Evolutionary conservation across 2,113 vertebrate species (phyloP).

Genomic region (Lepus europaeus): DNA sequence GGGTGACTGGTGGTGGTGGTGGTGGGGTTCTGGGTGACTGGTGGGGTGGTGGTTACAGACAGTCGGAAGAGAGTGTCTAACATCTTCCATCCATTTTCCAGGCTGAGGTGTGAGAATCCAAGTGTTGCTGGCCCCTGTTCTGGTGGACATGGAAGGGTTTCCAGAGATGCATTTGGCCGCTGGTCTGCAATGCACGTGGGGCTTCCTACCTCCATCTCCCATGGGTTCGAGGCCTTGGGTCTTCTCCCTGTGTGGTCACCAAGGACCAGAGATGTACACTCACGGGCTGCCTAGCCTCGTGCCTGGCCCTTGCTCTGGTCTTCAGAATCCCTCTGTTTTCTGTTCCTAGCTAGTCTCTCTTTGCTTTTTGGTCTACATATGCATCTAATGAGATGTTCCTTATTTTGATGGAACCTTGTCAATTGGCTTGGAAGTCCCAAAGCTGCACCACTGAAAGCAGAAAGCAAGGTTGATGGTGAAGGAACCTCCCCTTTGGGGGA

Average conservation of each 20-base stretch:
- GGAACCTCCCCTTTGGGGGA: slow-evolving; percentile 50
- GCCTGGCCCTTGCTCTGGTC: neutral
- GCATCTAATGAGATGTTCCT: neutral
- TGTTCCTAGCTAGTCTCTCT: neutral
- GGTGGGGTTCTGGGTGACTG: too few relatives aligned
- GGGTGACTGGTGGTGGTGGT: too few relatives aligned
- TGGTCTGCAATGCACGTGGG: neutral
- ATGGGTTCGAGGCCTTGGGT: too few relatives aligned
- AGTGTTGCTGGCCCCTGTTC: neutral
- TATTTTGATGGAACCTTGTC: neutral
- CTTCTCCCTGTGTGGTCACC: neutral
- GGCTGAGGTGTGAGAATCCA: neutral
- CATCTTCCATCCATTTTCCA: neutral
- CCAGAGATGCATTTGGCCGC: neutral
- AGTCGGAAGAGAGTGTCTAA: neutral
- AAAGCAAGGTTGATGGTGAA: neutral
- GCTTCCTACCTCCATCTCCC: neutral
- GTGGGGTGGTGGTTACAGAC: too few relatives aligned
- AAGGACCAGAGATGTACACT: neutral
- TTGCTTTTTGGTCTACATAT: neutral
- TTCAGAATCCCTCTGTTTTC: neutral
- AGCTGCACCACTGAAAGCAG: slow-evolving; percentile 54
- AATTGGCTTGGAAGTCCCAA: too few relatives aligned
- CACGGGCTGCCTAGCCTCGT: neutral
- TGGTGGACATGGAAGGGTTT: neutral